Percentiles rank a stretch among this genome's conserved stretches.
Conservation (phyloP, 2,888 invertebrate species). For the Chrysolina oricalcia region DNA sequence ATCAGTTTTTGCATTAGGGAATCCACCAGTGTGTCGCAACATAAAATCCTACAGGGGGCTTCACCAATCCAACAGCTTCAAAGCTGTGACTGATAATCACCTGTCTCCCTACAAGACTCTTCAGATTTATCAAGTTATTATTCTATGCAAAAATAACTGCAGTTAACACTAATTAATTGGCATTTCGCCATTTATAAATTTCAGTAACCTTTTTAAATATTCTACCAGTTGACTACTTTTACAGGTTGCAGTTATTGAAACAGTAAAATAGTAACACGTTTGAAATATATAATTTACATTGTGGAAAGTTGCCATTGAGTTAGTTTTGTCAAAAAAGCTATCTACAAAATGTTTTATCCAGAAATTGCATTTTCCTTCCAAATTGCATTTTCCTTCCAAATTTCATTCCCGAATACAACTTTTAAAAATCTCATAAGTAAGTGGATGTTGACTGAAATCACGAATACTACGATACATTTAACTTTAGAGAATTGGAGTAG, state of each 20-base stretch:
- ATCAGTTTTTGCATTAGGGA: background rate
- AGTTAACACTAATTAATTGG: background rate
- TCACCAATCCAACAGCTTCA: constrained; percentile 65
- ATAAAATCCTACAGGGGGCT: constrained; percentile 63
- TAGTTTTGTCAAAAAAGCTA: background rate
- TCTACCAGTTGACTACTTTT: too few species aligned
- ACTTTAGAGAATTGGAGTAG: too few species aligned
- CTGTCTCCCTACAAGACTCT: constrained; percentile 64
- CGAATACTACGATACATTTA: background rate
- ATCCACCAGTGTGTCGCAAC: constrained; percentile 39
- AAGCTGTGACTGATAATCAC: constrained; percentile 66
- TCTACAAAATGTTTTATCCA: background rate
- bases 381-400: background rate
- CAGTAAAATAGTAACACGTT: background rate
- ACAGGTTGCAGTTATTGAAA: constrained; percentile 1
- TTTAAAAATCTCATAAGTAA: background rate
- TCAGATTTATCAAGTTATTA: constrained; percentile 32
- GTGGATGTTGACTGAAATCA: background rate
- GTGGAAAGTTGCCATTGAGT: background rate
- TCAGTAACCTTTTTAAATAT: too few species aligned
- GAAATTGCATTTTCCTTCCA: background rate
- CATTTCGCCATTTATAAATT: background rate
- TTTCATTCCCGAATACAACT: background rate
- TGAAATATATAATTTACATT: background rate
- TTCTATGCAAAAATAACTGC: constrained; percentile 41